phyloP scores from a whole-genome alignment of 2,888 invertebrate genomes.

The Protonemura montana region DNA sequence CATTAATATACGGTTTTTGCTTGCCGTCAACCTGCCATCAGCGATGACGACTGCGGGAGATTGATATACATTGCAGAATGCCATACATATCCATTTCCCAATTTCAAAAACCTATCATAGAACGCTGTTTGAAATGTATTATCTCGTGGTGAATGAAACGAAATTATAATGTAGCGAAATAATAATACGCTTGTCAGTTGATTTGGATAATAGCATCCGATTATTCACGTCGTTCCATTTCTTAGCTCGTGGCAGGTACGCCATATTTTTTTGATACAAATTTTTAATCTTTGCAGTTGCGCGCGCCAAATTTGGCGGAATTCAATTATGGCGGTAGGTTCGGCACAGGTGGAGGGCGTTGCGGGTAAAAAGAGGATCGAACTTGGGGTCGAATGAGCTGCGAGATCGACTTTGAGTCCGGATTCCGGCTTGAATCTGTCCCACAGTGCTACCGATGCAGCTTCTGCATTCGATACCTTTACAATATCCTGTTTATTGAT shows the following conservation, averaged over 20 bases:
- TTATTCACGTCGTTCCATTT: background rate
- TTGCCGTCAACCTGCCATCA: background rate
- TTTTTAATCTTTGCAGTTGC: background rate
- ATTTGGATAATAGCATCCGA: background rate
- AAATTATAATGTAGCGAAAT: background rate
- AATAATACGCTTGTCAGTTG: conserved; percentile 9
- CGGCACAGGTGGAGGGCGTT: background rate
- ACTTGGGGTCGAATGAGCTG: background rate
- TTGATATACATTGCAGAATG: background rate
- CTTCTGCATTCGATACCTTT: background rate
- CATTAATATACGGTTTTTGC: background rate
- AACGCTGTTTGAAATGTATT: background rate
- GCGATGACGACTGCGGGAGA: background rate
- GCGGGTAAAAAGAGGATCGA: background rate
- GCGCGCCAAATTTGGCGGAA: conserved; percentile 27
- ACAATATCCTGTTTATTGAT: too few species aligned
- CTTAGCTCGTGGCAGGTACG: background rate
- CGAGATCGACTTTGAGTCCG: background rate
- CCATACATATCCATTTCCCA: background rate
- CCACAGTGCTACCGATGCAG: background rate
- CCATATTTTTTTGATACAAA: background rate
- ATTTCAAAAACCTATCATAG: background rate
- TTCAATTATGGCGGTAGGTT: conserved; percentile 8
- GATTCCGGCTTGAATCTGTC: background rate
- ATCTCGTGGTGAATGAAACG: background rate